Conservation (phyloP, 2,888 invertebrate species). For the Diloba caeruleocephala region DNA sequence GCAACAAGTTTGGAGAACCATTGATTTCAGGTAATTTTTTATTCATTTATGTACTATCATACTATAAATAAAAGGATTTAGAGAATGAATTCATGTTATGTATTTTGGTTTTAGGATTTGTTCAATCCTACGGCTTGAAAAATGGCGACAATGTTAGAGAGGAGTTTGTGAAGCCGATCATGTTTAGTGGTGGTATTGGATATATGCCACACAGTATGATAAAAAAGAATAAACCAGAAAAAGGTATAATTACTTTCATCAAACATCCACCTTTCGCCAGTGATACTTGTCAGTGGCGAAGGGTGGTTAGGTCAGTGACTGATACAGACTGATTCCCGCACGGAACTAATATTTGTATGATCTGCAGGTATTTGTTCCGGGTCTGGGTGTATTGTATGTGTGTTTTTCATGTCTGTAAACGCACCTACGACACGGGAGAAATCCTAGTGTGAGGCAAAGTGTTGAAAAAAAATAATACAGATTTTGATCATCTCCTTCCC, state of each 20-base stretch:
- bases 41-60: not conserved
- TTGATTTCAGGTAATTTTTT: constrained; percentile 89
- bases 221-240: constrained; percentile 92
- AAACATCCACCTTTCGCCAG: too few relatives aligned
- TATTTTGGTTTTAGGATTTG: constrained; percentile 91
- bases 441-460: too few relatives aligned
- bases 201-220: constrained; percentile 95
- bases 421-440: too few relatives aligned
- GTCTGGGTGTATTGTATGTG: too few relatives aligned
- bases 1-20: constrained; percentile 99
- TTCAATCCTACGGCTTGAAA: constrained; percentile 95
- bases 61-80: not conserved
- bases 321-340: too few relatives aligned
- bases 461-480: too few relatives aligned
- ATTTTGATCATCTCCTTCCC: too few relatives aligned
- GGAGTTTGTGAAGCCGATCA: constrained; percentile 99
- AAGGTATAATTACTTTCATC: constrained; percentile 87
- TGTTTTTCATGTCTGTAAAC: too few relatives aligned
- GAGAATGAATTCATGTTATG: not conserved
- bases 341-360: too few relatives aligned
- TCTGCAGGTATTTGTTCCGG: too few relatives aligned
- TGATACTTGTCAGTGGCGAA: too few relatives aligned
- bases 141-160: constrained; percentile 91
- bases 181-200: constrained; percentile 99
- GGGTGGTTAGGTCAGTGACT: too few relatives aligned